A percentile compares a stretch with the other conserved stretches of the same genome.
Conservation (phyloP, 2,797 vertebrate species). For the Acanthurus tractus region DNA sequence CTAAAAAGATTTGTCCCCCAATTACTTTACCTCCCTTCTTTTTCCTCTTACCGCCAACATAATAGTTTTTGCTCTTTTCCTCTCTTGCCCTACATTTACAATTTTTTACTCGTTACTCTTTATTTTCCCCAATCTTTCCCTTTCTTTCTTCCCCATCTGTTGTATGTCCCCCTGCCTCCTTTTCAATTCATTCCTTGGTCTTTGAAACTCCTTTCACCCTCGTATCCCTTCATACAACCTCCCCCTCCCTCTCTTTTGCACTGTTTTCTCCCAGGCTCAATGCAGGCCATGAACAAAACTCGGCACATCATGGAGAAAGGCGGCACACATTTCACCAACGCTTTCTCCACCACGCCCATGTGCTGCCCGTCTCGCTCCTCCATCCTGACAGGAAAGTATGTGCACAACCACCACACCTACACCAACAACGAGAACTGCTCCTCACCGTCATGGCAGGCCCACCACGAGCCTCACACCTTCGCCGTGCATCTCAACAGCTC, state of each 20-base stretch:
- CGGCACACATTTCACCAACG: conserved; percentile 96
- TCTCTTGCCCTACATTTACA: conserved; percentile 48
- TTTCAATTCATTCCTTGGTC: conserved; percentile 40
- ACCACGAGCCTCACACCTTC: conserved; percentile 94
- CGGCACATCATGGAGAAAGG: conserved; percentile 87
- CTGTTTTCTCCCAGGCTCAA: conserved; percentile 79
- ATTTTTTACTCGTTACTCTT: conserved; percentile 35
- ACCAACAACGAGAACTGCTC: conserved; percentile 99
- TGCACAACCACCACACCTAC: conserved; percentile 98
- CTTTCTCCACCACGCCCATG: conserved; percentile 98
- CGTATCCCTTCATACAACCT: neutral
- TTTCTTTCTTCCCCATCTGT: conserved; percentile 24
- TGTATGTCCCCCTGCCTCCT: conserved; percentile 33
- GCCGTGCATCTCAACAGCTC: conserved; percentile 96
- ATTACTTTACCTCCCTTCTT: conserved; percentile 37
- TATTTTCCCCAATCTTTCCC: conserved; percentile 20
- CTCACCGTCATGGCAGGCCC: conserved; percentile 96
- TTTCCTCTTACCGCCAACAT: conserved; percentile 23
- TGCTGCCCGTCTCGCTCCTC: conserved; percentile 98
- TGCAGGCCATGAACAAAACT: conserved; percentile 89
- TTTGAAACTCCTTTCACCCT: conserved; percentile 50
- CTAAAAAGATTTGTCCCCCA: conserved; percentile 69
- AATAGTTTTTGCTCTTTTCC: conserved; percentile 29
- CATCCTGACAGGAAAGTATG: conserved; percentile 96
- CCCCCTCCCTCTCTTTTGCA: neutral